Conservation (phyloP, 2,113 vertebrate species). For the Laticauda colubrina region DNA sequence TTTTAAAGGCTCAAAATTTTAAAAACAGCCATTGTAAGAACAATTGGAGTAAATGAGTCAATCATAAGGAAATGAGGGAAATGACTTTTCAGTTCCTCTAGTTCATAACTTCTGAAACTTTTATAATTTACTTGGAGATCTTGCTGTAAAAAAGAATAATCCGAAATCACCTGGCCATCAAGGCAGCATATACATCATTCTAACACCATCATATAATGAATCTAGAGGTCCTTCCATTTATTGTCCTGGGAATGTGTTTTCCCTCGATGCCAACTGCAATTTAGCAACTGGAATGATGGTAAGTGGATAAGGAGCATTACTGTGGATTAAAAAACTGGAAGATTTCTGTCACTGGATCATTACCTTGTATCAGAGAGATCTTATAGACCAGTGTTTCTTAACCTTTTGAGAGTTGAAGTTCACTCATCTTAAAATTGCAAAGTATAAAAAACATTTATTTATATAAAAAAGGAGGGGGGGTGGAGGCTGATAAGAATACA, state of each 20-base stretch:
- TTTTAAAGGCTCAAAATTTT: background rate
- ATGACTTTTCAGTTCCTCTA: background rate
- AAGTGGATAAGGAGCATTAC: background rate
- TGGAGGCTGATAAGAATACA: no score
- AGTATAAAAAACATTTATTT: background rate
- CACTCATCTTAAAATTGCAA: background rate
- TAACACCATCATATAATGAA: background rate
- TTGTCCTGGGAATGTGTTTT: background rate
- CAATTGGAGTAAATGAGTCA: background rate
- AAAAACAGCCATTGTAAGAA: background rate
- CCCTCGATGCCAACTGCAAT: background rate
- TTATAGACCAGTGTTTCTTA: background rate
- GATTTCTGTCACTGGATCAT: background rate
- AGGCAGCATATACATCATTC: background rate
- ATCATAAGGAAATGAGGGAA: background rate
- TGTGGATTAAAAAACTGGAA: background rate
- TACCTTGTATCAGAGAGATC: background rate
- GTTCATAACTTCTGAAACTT: background rate
- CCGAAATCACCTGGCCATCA: background rate
- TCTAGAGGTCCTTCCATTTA: background rate
- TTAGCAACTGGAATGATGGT: background rate
- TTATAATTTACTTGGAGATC: background rate
- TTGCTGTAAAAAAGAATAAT: background rate
- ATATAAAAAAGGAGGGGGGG: background rate
- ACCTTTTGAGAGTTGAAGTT: background rate